These are phyloP conservation scores for Phocides pigmalion DNA, from an alignment of 1,140 invertebrate genomes.

Conservation along the genomic window DNA sequence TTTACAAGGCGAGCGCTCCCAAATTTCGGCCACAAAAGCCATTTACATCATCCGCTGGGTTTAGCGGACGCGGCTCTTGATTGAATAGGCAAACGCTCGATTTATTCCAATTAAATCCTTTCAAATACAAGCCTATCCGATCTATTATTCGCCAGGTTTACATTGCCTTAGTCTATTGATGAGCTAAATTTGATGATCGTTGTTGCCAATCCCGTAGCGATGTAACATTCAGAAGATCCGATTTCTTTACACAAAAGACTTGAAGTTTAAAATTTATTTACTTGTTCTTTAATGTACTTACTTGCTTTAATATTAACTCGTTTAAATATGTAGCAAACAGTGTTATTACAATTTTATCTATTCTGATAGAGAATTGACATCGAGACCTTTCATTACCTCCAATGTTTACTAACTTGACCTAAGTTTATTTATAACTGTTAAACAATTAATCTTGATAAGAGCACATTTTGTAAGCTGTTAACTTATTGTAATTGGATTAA, in stretches of 20 bases:
- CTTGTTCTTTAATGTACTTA: no score
- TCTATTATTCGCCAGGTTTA: not conserved
- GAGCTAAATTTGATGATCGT: not conserved
- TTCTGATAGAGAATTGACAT: no score
- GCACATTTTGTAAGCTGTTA: no score
- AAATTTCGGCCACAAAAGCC: slow-evolving; percentile 54
- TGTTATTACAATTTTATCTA: not conserved
- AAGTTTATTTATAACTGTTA: no score
- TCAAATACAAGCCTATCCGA: slow-evolving; percentile 1
- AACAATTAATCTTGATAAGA: no score
- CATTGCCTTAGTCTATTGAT: not conserved
- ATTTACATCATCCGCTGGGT: slow-evolving; percentile 47
- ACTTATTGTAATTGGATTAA: no score
- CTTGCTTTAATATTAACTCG: no score
- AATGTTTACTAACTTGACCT: no score
- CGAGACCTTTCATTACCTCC: no score
- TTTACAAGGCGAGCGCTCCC: slow-evolving; percentile 42
- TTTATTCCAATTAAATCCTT: slow-evolving; percentile 16
- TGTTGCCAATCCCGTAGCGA: not conserved
- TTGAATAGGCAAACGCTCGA: slow-evolving; percentile 12
- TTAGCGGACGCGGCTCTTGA: slow-evolving; percentile 18
- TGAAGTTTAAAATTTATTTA: no score
- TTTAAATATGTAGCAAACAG: no score
- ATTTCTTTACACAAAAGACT: not conserved
- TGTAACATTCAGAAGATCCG: not conserved